A percentile compares a stretch with the other conserved stretches of the same genome.
phyloP scores from a whole-genome alignment of 1,140 invertebrate genomes.

The Drosophila nigrodunni region DNA sequence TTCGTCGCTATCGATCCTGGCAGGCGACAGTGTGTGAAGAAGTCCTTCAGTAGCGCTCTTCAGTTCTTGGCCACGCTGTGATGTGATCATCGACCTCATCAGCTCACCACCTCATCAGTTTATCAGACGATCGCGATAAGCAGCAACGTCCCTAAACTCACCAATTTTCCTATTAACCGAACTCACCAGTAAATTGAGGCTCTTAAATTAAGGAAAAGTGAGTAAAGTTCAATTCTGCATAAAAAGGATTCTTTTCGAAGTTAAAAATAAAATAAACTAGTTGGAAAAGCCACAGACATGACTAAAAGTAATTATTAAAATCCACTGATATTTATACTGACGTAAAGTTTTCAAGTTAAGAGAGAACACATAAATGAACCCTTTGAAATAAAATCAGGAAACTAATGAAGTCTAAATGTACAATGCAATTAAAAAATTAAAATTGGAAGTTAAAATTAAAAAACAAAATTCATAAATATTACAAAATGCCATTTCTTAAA shows the following conservation, averaged over 20 bases:
- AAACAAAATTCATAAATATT: no score
- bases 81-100: slow-evolving; percentile 10
- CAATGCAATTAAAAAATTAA: no score
- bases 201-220: background rate
- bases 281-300: no score
- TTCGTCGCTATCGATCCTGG: slow-evolving; percentile 56
- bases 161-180: slow-evolving; percentile 4
- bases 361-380: no score
- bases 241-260: background rate
- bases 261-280: no score
- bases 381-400: no score
- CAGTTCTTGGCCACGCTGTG: slow-evolving; percentile 41
- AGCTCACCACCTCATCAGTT: slow-evolving; percentile 2
- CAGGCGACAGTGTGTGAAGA: slow-evolving; percentile 72
- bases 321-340: no score
- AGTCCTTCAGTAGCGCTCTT: slow-evolving; percentile 56
- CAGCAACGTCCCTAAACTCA: background rate
- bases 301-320: no score
- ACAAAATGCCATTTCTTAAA: no score
- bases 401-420: no score
- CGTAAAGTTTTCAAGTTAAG: no score
- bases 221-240: background rate
- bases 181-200: background rate
- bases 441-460: no score
- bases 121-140: slow-evolving; percentile 7